Evolutionary conservation across 2,113 vertebrate species (phyloP).

Genomic region (Ptilonorhynchus violaceus): DNA sequence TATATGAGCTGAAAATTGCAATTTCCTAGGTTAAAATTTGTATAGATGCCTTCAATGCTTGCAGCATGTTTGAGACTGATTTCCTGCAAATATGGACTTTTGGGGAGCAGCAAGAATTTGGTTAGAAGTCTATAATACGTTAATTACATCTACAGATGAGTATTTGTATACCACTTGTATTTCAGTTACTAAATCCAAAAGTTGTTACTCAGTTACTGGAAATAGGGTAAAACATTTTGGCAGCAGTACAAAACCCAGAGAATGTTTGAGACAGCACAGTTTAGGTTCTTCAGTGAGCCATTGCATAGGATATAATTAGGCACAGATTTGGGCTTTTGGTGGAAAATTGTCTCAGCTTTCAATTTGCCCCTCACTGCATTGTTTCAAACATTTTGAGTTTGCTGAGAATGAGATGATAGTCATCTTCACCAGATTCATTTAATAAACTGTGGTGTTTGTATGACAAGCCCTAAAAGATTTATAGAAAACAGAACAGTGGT

Average conservation of each 20-base stretch:
- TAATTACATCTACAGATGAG: background rate
- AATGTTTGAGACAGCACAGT: background rate
- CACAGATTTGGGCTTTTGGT: background rate
- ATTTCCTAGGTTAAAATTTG: background rate
- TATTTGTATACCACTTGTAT: background rate
- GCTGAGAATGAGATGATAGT: background rate
- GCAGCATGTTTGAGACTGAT: background rate
- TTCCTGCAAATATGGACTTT: background rate
- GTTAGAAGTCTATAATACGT: background rate
- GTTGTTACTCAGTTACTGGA: background rate
- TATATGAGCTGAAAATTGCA: constrained; percentile 17
- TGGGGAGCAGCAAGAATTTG: background rate
- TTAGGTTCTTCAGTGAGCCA: background rate
- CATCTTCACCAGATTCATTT: background rate
- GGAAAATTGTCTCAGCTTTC: background rate
- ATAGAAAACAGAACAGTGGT: background rate
- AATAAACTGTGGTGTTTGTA: background rate
- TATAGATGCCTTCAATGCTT: background rate
- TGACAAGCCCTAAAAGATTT: background rate
- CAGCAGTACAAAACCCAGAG: background rate
- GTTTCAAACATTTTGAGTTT: background rate
- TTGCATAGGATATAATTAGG: background rate
- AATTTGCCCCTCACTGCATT: background rate
- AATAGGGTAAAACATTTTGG: background rate
- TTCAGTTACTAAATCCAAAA: background rate